Conservation (phyloP, 1,140 invertebrate genomes). For the Hydropsyche tenuis region DNA sequence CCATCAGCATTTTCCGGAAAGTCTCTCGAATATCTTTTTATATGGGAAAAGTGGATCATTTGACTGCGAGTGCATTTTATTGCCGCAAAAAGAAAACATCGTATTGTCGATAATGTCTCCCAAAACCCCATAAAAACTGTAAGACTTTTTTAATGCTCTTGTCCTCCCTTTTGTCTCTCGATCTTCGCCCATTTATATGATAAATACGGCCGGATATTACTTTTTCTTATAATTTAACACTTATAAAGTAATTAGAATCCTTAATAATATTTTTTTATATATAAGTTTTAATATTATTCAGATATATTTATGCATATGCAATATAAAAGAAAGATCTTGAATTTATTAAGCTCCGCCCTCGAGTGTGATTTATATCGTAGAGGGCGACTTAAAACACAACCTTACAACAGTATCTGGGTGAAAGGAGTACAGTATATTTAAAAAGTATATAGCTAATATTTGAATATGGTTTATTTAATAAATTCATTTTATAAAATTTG, state of each 20-base stretch:
- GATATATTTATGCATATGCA: background rate
- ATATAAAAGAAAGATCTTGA: conserved; percentile 14
- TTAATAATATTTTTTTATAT: background rate
- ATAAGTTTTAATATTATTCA: conserved; percentile 8
- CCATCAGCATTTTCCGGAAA: conserved; percentile 18
- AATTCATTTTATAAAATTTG: too few species aligned
- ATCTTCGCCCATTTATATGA: background rate
- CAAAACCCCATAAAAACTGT: conserved; percentile 45
- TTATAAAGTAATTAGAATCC: too few species aligned
- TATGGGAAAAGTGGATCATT: conserved; percentile 39
- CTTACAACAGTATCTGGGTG: conserved; percentile 35
- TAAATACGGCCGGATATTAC: background rate
- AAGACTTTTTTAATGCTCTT: conserved; percentile 39
- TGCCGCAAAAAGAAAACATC: conserved; percentile 43
- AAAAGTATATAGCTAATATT: background rate
- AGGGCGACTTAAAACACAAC: conserved; percentile 30
- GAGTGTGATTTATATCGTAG: conserved; percentile 22
- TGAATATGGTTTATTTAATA: background rate
- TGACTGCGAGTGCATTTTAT: conserved; percentile 47
- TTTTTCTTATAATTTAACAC: too few species aligned
- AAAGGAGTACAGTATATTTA: background rate
- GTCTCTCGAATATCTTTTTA: conserved; percentile 32
- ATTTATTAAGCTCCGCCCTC: conserved; percentile 24
- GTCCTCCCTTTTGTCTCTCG: background rate
- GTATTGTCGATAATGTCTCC: conserved; percentile 42